Conservation (phyloP, 2,797 vertebrate genomes). For the Chlorospingus semifuscus region DNA sequence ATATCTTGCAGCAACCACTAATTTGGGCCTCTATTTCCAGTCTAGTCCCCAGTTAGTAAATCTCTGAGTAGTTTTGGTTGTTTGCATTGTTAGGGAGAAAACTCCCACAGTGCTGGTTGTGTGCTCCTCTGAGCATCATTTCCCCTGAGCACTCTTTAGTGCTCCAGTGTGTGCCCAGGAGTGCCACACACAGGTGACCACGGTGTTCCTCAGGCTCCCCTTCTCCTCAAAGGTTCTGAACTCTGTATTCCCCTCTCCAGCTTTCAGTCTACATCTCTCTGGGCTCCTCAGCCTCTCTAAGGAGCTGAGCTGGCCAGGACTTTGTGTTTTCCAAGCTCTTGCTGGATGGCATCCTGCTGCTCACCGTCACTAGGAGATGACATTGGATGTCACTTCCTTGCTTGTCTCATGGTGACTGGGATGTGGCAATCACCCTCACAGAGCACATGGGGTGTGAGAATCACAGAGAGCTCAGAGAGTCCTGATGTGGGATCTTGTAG, state of each 20-base stretch:
- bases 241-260: not conserved
- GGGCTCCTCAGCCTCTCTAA: not conserved
- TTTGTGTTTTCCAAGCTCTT: not conserved
- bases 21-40: not conserved
- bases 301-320: not conserved
- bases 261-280: not conserved
- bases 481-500: not conserved
- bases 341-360: not conserved
- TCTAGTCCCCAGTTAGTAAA: not conserved
- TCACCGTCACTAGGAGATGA: not conserved
- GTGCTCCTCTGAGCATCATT: not conserved
- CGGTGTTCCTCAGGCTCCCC: not conserved
- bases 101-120: accelerated
- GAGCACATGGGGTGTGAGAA: not conserved
- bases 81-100: not conserved
- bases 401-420: accelerated
- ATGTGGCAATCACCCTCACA: not conserved
- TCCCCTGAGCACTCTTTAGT: not conserved
- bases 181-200: not conserved
- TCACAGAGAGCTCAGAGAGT: not conserved
- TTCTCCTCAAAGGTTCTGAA: not conserved
- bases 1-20: not conserved
- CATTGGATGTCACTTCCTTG: not conserved
- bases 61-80: not conserved
- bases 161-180: not conserved